Evolutionary conservation across 2,797 vertebrate species (phyloP).

Genomic region (Chiroxiphia lanceolata): DNA sequence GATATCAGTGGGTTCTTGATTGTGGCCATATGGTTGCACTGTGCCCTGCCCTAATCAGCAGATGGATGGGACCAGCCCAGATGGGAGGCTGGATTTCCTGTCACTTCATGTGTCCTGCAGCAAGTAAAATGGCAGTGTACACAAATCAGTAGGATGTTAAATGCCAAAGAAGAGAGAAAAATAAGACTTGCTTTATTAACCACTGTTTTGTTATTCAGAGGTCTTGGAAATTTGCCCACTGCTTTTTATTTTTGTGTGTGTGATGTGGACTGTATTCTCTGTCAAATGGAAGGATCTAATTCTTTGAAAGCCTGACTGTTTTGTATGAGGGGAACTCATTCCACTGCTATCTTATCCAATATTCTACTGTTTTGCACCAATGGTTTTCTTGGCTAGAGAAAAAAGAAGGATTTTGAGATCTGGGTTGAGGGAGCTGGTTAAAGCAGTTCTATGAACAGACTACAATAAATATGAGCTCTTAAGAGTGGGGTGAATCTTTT

Average conservation of each 20-base stretch:
- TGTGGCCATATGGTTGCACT: neutral
- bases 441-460: neutral
- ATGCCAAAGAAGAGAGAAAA: neutral
- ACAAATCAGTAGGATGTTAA: neutral
- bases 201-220: neutral
- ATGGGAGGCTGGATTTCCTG: neutral
- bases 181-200: neutral
- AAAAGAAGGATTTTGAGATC: neutral
- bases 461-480: neutral
- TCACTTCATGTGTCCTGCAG: neutral
- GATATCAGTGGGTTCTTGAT: slow-evolving; percentile 17
- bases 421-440: neutral
- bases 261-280: neutral
- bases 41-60: slow-evolving; percentile 7
- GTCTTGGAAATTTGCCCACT: neutral
- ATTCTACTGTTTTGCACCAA: neutral
- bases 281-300: neutral
- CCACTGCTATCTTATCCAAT: neutral
- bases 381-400: slow-evolving; percentile 1
- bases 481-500: neutral
- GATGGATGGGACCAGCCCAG: slow-evolving; percentile 6
- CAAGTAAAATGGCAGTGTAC: neutral
- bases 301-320: slow-evolving; percentile 19
- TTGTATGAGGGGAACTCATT: neutral
- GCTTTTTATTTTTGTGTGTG: neutral